phyloP scores from a whole-genome alignment of 2,888 invertebrate genomes.

The Mactromeris polynyma region DNA sequence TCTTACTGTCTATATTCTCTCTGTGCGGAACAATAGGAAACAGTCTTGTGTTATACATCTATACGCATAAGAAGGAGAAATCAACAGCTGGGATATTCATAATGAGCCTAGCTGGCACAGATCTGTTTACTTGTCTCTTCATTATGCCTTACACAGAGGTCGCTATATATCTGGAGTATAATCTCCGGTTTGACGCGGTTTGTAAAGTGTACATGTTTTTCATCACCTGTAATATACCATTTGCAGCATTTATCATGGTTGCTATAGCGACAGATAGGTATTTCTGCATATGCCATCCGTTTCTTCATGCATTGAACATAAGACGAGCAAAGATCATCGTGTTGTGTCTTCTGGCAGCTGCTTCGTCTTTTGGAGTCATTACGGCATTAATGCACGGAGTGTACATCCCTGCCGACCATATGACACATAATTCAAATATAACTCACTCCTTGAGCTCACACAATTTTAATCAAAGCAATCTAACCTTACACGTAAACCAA shows the following conservation, averaged over 20 bases:
- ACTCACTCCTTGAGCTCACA: background rate
- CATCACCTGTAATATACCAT: slow-evolving; percentile 84
- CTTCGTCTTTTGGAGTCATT: slow-evolving; percentile 75
- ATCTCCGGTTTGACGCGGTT: slow-evolving; percentile 74
- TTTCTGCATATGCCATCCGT: slow-evolving; percentile 85
- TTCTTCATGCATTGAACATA: slow-evolving; percentile 79
- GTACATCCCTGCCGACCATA: slow-evolving; percentile 45
- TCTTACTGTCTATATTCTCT: slow-evolving; percentile 80
- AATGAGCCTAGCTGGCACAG: slow-evolving; percentile 81
- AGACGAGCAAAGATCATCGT: slow-evolving; percentile 73
- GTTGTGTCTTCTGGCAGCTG: slow-evolving; percentile 67
- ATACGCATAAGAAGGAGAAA: slow-evolving; percentile 79
- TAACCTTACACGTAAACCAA: background rate
- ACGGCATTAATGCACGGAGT: slow-evolving; percentile 79
- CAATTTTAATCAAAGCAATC: background rate
- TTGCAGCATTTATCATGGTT: slow-evolving; percentile 84
- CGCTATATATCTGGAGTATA: slow-evolving; percentile 77
- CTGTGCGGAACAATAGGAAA: slow-evolving; percentile 84
- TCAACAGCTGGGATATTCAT: slow-evolving; percentile 83
- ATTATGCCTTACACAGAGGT: slow-evolving; percentile 81
- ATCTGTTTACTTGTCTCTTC: slow-evolving; percentile 80
- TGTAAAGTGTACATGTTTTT: slow-evolving; percentile 84
- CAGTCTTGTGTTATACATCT: slow-evolving; percentile 85
- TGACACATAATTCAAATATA: background rate
- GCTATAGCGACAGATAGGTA: slow-evolving; percentile 83